These are phyloP conservation scores for Falco columbarius DNA, from an alignment of 2,797 vertebrate species.

Conservation along the genomic window DNA sequence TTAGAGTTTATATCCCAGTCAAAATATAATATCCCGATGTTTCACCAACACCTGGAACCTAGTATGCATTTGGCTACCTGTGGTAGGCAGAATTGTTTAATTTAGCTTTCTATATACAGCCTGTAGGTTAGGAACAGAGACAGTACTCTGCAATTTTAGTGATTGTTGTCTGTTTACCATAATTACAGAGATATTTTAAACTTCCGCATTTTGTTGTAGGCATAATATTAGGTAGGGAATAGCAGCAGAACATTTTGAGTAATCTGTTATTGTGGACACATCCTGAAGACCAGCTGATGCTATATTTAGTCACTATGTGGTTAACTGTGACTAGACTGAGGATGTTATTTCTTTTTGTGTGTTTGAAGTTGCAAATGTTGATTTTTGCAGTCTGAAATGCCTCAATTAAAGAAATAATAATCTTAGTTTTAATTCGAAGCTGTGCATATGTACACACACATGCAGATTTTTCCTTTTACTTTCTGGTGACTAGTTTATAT, in stretches of 20 bases:
- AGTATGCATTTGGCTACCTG: background rate
- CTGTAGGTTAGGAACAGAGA: conserved; percentile 53
- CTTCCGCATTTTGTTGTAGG: conserved; percentile 66
- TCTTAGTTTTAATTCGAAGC: background rate
- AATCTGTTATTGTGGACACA: conserved; percentile 73
- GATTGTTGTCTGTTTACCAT: conserved; percentile 72
- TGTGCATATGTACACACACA: background rate
- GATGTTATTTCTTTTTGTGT: background rate
- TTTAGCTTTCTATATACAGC: conserved; percentile 68
- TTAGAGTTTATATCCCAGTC: background rate
- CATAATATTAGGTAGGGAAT: conserved; percentile 73
- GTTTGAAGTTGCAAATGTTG: conserved; percentile 30
- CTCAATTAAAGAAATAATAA: background rate
- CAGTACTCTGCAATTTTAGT: conserved; percentile 65
- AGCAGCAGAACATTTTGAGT: conserved; percentile 65
- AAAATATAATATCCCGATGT: background rate
- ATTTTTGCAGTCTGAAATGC: background rate
- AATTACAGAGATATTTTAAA: conserved; percentile 73
- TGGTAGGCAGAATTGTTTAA: conserved; percentile 48
- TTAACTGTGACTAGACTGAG: conserved; percentile 40
- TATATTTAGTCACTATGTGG: conserved; percentile 66
- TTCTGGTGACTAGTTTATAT: background rate
- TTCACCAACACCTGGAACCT: conserved; percentile 34
- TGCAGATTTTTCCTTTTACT: background rate
- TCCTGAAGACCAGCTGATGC: conserved; percentile 53